phyloP scores from a whole-genome alignment of 1,140 invertebrate genomes.

The Diorhabda carinulata region DNA sequence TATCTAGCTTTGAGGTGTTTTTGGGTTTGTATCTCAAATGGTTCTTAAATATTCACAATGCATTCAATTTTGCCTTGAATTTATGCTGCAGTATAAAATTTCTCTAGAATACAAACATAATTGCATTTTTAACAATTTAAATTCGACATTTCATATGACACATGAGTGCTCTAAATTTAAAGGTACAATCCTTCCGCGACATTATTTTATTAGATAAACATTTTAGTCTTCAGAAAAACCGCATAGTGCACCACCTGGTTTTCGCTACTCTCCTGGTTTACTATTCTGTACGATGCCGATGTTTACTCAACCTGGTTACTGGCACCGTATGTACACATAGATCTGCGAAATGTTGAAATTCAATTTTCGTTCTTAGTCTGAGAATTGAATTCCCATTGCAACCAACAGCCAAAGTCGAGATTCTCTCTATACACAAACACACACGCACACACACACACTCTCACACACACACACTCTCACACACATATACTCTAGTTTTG shows the following conservation, averaged over 20 bases:
- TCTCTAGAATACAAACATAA: too few relatives aligned
- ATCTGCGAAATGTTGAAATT: constrained; percentile 11
- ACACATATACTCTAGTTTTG: not conserved
- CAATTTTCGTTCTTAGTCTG: constrained; percentile 3
- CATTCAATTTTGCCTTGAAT: too few relatives aligned
- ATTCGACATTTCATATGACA: too few relatives aligned
- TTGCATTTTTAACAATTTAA: too few relatives aligned
- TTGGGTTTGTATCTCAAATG: too few relatives aligned
- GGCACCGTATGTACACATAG: not conserved
- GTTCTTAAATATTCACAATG: too few relatives aligned
- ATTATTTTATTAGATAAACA: not conserved
- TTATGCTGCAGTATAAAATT: too few relatives aligned
- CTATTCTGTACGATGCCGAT: not conserved
- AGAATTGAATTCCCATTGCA: constrained; percentile 7
- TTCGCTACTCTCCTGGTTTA: not conserved
- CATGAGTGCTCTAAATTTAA: too few relatives aligned
- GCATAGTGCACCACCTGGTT: not conserved
- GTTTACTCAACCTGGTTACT: not conserved
- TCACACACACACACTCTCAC: too few relatives aligned
- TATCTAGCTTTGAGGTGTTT: too few relatives aligned
- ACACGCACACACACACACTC: too few relatives aligned
- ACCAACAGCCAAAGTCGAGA: constrained; percentile 3
- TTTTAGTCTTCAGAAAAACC: not conserved
- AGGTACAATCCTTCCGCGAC: too few relatives aligned
- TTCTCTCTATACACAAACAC: not conserved